Evolutionary conservation across 1,140 invertebrate species (phyloP).

Genomic region (Formica exsecta): DNA sequence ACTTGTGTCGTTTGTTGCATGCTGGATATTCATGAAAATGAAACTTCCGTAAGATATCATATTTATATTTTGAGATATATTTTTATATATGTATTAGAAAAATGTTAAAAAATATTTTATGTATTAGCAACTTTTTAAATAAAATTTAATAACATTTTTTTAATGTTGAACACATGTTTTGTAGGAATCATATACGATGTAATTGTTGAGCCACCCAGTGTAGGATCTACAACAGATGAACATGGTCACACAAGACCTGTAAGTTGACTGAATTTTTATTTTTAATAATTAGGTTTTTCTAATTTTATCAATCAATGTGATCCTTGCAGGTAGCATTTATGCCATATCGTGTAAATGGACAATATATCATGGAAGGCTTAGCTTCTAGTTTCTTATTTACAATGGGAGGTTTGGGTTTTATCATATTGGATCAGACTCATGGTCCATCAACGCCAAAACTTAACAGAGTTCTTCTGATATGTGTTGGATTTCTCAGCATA

Average conservation of each 20-base stretch:
- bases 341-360: conserved; percentile 99
- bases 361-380: conserved; percentile 99
- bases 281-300: conserved; percentile 5
- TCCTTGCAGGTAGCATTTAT: conserved; percentile 95
- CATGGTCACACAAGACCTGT: conserved; percentile 97
- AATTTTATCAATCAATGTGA: conserved; percentile 7
- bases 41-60: conserved; percentile 93
- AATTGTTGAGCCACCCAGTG: conserved; percentile 98
- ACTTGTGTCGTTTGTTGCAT: conserved; percentile 97
- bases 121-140: conserved; percentile 12
- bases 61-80: neutral
- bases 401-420: conserved; percentile 97
- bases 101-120: conserved; percentile 22
- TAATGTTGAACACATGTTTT: conserved; percentile 76
- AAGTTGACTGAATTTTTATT: conserved; percentile 76
- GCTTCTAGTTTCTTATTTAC: conserved; percentile 99
- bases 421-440: conserved; percentile 98
- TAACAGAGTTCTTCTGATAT: conserved; percentile 96
- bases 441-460: conserved; percentile 96
- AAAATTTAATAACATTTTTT: neutral
- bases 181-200: conserved; percentile 99
- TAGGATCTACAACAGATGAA: conserved; percentile 98
- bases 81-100: neutral
- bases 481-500: conserved; percentile 97
- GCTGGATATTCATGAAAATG: conserved; percentile 99